Evolutionary conservation across 2,888 invertebrate species (phyloP).

Genomic region (Laspeyria flexula): DNA sequence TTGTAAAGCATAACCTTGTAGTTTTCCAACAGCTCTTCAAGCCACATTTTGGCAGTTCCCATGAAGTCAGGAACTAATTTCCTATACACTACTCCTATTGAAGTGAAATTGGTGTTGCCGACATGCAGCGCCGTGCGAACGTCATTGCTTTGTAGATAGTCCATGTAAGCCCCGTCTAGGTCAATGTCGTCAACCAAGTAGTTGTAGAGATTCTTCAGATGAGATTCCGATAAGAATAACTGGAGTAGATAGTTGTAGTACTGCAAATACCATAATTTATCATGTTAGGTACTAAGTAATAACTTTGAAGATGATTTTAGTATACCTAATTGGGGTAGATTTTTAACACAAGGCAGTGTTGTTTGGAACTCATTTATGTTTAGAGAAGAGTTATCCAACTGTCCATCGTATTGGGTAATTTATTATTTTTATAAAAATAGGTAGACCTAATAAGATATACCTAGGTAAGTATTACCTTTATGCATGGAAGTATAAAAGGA

Average conservation of each 20-base stretch:
- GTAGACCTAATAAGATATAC: too few species aligned
- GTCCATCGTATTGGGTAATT: too few species aligned
- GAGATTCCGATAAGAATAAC: conserved; percentile 74
- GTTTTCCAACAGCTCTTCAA: conserved; percentile 83
- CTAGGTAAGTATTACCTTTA: too few species aligned
- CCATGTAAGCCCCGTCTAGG: conserved; percentile 71
- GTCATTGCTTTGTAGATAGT: conserved; percentile 74
- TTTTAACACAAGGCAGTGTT: too few species aligned
- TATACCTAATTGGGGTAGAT: too few species aligned
- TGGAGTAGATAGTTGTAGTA: conserved; percentile 81
- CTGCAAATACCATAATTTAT: too few species aligned
- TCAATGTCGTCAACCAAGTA: conserved; percentile 73
- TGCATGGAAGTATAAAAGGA: too few species aligned
- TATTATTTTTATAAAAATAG: too few species aligned
- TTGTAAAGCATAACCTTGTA: conserved; percentile 87
- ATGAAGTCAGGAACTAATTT: conserved; percentile 84
- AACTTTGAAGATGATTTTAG: too few species aligned
- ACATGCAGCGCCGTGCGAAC: conserved; percentile 83
- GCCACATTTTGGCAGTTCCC: conserved; percentile 85
- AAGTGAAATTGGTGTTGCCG: conserved; percentile 80
- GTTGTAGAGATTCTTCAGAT: conserved; percentile 80
- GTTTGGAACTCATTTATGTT: too few species aligned
- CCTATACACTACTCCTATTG: conserved; percentile 80
- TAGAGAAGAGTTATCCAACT: too few species aligned
- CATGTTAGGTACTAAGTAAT: background rate